These are phyloP conservation scores for Nudaria mundana DNA, from an alignment of 2,888 invertebrate species.

Conservation along the genomic window DNA sequence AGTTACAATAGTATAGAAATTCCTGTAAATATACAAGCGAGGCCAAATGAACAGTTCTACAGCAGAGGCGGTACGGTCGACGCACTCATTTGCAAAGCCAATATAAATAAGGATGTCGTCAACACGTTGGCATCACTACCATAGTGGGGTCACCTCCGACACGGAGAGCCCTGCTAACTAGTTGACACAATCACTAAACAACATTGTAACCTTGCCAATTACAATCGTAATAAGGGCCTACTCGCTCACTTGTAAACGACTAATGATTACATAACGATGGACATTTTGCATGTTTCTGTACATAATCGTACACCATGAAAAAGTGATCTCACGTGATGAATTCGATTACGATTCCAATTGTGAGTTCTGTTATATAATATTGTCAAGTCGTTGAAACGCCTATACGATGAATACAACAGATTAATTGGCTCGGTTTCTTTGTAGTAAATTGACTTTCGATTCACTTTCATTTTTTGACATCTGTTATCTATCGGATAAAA, in stretches of 20 bases:
- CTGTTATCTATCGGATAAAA: constrained; percentile 38
- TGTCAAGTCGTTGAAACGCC: constrained; percentile 16
- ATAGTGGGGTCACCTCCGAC: constrained; percentile 65
- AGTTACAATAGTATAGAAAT: constrained; percentile 26
- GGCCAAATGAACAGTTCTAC: constrained; percentile 70
- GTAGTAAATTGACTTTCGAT: constrained; percentile 46
- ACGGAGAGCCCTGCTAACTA: constrained; percentile 43
- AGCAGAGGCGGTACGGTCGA: constrained; percentile 70
- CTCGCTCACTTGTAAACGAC: background rate
- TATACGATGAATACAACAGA: constrained; percentile 31
- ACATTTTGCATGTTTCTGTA: background rate
- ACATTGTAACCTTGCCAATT: constrained; percentile 30
- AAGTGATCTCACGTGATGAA: constrained; percentile 5
- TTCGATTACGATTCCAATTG: constrained; percentile 12
- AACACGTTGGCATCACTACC: constrained; percentile 73
- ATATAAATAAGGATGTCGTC: constrained; percentile 81
- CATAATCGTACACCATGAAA: constrained; percentile 2
- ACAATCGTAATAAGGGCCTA: constrained; percentile 30
- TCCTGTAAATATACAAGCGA: constrained; percentile 53
- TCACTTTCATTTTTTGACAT: constrained; percentile 37
- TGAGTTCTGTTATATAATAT: constrained; percentile 33
- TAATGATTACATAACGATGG: constrained; percentile 1
- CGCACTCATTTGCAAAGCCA: constrained; percentile 69
- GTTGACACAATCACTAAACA: too few species aligned
- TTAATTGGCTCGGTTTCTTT: constrained; percentile 41